Conservation (phyloP, 2,113 vertebrate species). For the Heloderma charlesbogerti region DNA sequence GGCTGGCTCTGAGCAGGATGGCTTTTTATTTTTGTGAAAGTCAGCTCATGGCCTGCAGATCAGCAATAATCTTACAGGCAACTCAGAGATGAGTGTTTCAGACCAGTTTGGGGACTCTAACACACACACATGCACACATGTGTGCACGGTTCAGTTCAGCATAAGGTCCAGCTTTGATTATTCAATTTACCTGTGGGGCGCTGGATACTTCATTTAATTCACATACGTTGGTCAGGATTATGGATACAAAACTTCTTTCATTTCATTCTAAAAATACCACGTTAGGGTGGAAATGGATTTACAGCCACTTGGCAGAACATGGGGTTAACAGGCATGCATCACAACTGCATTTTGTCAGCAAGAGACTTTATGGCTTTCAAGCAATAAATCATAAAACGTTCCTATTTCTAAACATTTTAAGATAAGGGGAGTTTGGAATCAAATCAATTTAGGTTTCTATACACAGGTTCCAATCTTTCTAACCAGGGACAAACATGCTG, state of each 20-base stretch:
- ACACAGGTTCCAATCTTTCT: constrained; percentile 76
- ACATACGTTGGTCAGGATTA: background rate
- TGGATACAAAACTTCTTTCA: background rate
- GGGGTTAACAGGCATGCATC: constrained; percentile 60
- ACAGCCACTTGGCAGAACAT: constrained; percentile 54
- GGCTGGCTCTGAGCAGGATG: no score
- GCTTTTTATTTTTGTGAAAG: background rate
- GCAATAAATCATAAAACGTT: constrained; percentile 90
- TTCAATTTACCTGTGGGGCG: background rate
- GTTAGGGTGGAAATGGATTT: background rate
- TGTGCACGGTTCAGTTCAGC: background rate
- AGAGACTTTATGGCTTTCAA: constrained; percentile 80
- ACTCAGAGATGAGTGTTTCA: background rate
- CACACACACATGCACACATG: background rate
- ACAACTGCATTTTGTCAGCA: constrained; percentile 76
- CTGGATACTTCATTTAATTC: background rate
- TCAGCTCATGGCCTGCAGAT: background rate
- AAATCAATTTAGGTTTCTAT: constrained; percentile 85
- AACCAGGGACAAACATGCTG: constrained; percentile 66
- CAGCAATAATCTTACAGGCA: background rate
- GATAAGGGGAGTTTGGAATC: constrained; percentile 85
- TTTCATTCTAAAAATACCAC: constrained; percentile 20
- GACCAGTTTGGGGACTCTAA: no score
- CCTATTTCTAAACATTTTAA: constrained; percentile 83
- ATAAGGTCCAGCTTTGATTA: background rate